These are phyloP conservation scores for Zygothrica quintamaculata DNA, from an alignment of 2,888 invertebrate species.

Conservation along the genomic window DNA sequence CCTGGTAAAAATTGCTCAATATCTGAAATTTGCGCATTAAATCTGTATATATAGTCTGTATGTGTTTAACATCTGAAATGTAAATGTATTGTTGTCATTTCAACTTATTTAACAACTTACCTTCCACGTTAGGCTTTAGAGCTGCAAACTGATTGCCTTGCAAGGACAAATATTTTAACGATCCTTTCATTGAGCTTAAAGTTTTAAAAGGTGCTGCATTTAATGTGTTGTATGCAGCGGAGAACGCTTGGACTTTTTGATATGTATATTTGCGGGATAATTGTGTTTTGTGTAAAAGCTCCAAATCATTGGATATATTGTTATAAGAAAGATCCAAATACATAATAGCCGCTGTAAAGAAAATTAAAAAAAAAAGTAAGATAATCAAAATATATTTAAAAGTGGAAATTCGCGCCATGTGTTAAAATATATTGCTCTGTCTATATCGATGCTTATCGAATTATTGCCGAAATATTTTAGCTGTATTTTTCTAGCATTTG, in stretches of 20 bases:
- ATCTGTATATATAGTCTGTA: conserved; percentile 30
- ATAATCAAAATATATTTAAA: no score
- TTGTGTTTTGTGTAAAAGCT: conserved; percentile 43
- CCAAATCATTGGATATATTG: conserved; percentile 60
- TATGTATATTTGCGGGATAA: conserved; percentile 2
- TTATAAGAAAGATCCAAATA: conserved; percentile 76
- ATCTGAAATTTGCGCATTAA: conserved; percentile 56
- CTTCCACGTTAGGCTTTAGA: conserved; percentile 42
- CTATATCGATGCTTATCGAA: no score
- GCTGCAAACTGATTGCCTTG: conserved; percentile 86
- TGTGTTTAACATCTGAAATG: conserved; percentile 5
- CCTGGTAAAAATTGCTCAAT: conserved; percentile 51
- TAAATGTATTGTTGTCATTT: neutral
- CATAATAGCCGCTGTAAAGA: conserved; percentile 31
- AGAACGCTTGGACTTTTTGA: conserved; percentile 67
- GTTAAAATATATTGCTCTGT: no score
- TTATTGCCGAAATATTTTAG: no score
- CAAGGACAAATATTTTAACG: conserved; percentile 85
- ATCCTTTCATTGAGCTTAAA: conserved; percentile 59
- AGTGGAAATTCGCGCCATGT: no score
- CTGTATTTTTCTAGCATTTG: no score
- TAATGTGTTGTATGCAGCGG: conserved; percentile 80
- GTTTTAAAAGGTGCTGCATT: conserved; percentile 69
- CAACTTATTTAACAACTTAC: conserved; percentile 35
- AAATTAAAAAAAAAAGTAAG: neutral